Base-by-base conservation (phyloP, 2,888 invertebrate species). In the Chymomyza caudatula region DNA sequence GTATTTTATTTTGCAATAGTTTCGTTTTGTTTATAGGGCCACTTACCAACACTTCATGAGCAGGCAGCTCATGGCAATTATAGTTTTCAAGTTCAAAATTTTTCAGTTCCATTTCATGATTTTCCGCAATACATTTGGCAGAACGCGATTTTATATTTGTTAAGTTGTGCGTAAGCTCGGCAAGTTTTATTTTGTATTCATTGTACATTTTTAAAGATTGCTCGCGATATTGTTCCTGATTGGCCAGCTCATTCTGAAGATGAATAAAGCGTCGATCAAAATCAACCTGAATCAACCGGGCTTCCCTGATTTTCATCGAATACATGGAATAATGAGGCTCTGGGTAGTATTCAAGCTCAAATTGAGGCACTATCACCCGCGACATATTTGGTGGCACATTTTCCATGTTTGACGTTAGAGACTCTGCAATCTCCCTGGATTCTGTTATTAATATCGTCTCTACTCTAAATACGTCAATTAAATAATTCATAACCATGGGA, bases 281-380 rank as follows among this genome's bases (percentile, higher is more conserved):
- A 88, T 94, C 94, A 53, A 94, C 92, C 89, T 95, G 94, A 78
- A 96, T 92, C 84, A 89, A 93, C 51, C 92, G 92, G 2, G 93
- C 92, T 29, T 88, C 87, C 0, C 90, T 87, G 29, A 92, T 92
- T 55, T 88, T 90, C 13, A 94, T 93, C 42, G 94, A 94, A 88
- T 96, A 96, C 78, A 93, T 92, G 82, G 94, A 93, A 90, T 95
- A 96, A 88, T 93, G 92, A 17, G 96, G 96, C 87, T 94, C 94
- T 2, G 96, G 96, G 87, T 91, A 93, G 90, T 94, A 95, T 85
- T 92, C 93, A 63, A 95, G 93, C 0, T 83, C 78, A 13, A 93
- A 93, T 71, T 92, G 92, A 54, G 93, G 90, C 0, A 96, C 95
- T 60, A 96, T 91, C 3, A 94, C 93, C 86, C 92, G 92, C 25